phyloP scores from a whole-genome alignment of 2,888 invertebrate species.

The Rugalucina vietnamica region DNA sequence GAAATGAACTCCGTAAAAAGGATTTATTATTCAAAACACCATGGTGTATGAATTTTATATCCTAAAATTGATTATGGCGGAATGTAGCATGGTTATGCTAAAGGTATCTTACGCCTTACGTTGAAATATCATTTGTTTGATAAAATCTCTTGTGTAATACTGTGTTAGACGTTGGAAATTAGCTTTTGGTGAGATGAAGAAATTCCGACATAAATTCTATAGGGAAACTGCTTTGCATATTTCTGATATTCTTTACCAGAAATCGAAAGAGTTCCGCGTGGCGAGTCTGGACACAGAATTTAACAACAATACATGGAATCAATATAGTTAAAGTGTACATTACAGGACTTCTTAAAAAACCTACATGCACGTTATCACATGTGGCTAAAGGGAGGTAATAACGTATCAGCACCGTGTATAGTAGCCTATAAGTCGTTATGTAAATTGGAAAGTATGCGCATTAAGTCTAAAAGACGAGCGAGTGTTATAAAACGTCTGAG shows the following conservation, averaged over 20 bases:
- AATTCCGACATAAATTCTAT: background rate
- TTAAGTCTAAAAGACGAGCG: too few species aligned
- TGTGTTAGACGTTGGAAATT: background rate
- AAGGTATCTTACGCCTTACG: background rate
- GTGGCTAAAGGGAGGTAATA: too few species aligned
- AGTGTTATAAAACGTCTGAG: too few species aligned
- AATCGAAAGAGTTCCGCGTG: too few species aligned
- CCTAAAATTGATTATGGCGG: background rate
- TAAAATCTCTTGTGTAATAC: background rate
- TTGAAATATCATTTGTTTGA: background rate
- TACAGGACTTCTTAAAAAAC: too few species aligned
- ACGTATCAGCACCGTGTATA: too few species aligned
- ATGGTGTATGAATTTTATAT: background rate
- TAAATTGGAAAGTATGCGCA: too few species aligned
- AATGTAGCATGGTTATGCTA: background rate
- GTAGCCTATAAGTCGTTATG: too few species aligned
- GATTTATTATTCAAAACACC: background rate
- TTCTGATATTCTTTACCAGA: background rate
- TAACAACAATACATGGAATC: too few species aligned
- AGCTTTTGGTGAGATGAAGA: background rate
- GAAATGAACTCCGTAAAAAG: background rate
- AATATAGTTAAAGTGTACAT: too few species aligned
- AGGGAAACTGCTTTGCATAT: background rate
- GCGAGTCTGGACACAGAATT: too few species aligned
- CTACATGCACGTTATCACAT: too few species aligned